A percentile compares a stretch with the other conserved stretches of the same genome.
phyloP scores from a whole-genome alignment of 2,888 invertebrate species.

The Sthenelais limicola region DNA sequence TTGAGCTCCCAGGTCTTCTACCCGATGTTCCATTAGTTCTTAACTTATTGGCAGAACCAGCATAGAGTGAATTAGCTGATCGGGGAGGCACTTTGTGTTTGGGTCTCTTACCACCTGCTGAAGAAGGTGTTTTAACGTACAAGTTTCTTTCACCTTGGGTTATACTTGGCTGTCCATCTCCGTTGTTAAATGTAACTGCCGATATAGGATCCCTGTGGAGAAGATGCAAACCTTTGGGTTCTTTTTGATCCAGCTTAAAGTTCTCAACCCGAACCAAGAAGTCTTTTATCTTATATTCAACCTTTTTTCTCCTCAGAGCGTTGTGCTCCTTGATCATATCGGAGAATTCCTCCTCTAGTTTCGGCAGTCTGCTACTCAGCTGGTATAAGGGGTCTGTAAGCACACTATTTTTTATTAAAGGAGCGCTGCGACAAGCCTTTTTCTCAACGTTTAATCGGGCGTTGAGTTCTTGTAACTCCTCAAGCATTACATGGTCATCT shows the following conservation, averaged over 20 bases:
- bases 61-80: not conserved
- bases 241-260: slow-evolving; percentile 11
- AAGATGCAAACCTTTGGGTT: not conserved
- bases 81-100: not conserved
- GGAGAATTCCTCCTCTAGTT: slow-evolving; percentile 24
- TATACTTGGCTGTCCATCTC: not conserved
- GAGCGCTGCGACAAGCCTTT: slow-evolving; percentile 22
- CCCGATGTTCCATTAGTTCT: no score
- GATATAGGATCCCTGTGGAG: not conserved
- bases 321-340: slow-evolving; percentile 19
- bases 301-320: slow-evolving; percentile 5
- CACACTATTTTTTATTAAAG: not conserved
- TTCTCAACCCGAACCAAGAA: slow-evolving; percentile 5
- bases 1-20: no score
- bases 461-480: slow-evolving; percentile 17
- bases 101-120: not conserved
- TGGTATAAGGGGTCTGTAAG: slow-evolving; percentile 11
- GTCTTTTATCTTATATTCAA: slow-evolving; percentile 11
- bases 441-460: slow-evolving; percentile 15
- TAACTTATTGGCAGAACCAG: not conserved
- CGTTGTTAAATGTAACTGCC: not conserved
- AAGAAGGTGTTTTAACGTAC: no score
- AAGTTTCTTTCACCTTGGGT: no score
- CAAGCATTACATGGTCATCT: slow-evolving; percentile 27
- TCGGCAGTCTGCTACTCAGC: slow-evolving; percentile 11